Evolutionary conservation across 2,113 vertebrate species (phyloP).

Genomic region (Ophiodon elongatus): DNA sequence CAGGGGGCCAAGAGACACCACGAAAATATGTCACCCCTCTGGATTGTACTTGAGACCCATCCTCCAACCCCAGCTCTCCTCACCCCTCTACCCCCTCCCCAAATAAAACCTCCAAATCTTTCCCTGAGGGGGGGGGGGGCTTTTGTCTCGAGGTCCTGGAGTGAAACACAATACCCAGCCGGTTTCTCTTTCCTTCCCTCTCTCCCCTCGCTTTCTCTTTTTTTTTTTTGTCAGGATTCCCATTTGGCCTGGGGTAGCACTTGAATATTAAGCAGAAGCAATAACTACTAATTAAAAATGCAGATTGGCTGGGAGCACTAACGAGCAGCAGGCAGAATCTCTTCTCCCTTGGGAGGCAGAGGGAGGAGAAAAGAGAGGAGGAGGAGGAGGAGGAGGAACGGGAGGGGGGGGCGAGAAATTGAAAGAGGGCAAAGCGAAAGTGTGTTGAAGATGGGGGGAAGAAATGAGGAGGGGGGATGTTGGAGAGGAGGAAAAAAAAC

Average conservation of each 20-base stretch:
- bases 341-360: conserved; percentile 81
- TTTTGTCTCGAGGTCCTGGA: conserved; percentile 85
- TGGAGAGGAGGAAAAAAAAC: conserved; percentile 70
- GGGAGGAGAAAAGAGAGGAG: conserved; percentile 64
- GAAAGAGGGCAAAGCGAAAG: conserved; percentile 77
- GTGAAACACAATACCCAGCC: conserved; percentile 88
- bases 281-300: conserved; percentile 91
- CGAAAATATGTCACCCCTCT: conserved; percentile 80
- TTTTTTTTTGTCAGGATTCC: conserved; percentile 85
- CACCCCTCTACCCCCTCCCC: conserved; percentile 42
- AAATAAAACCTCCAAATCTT: conserved; percentile 81
- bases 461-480: conserved; percentile 45
- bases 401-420: conserved; percentile 49
- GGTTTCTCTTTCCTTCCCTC: conserved; percentile 78
- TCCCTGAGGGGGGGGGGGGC: conserved; percentile 79
- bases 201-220: conserved; percentile 58
- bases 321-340: conserved; percentile 88
- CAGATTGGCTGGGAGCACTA: conserved; percentile 88
- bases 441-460: conserved; percentile 77
- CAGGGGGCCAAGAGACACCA: conserved; percentile 69
- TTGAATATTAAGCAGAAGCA: conserved; percentile 91
- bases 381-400: conserved; percentile 11
- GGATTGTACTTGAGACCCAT: conserved; percentile 81
- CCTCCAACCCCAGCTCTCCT: conserved; percentile 70
- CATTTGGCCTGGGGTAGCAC: conserved; percentile 88